Evolutionary conservation across 2,113 vertebrate genomes (phyloP).

Genomic region (Rhipidura dahli): DNA sequence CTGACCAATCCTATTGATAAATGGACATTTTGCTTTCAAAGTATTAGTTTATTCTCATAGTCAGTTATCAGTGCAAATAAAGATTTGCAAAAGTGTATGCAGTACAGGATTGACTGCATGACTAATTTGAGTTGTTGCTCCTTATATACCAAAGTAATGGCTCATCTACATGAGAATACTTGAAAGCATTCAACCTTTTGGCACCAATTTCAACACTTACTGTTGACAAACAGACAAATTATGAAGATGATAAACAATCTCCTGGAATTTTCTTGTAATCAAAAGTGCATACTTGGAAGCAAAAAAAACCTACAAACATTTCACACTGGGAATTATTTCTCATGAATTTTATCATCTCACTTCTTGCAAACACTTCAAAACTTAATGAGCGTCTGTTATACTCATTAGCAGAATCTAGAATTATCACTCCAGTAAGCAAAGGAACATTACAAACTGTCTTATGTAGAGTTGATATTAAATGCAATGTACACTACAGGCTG

Average conservation of each 20-base stretch:
- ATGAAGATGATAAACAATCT: neutral
- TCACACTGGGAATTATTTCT: neutral
- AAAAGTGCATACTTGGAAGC: neutral
- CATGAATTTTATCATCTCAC: neutral
- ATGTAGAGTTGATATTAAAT: neutral
- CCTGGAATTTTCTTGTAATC: neutral
- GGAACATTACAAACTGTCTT: neutral
- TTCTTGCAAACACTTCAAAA: neutral
- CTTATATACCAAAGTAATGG: neutral
- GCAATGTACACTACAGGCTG: rapidly evolving
- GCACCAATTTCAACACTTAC: neutral
- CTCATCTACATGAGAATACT: neutral
- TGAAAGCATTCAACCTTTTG: neutral
- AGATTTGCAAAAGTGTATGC: neutral
- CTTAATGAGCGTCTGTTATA: neutral
- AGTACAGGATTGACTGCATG: neutral
- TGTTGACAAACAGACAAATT: neutral
- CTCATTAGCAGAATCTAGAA: neutral
- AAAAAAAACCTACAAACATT: neutral
- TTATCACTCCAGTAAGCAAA: neutral
- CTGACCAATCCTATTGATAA: neutral
- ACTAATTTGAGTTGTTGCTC: neutral
- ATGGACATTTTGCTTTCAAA: neutral
- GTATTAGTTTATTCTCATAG: neutral
- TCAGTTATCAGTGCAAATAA: neutral